These are phyloP conservation scores for Eupithecia subfuscata DNA, from an alignment of 2,888 invertebrate genomes.

Conservation along the genomic window DNA sequence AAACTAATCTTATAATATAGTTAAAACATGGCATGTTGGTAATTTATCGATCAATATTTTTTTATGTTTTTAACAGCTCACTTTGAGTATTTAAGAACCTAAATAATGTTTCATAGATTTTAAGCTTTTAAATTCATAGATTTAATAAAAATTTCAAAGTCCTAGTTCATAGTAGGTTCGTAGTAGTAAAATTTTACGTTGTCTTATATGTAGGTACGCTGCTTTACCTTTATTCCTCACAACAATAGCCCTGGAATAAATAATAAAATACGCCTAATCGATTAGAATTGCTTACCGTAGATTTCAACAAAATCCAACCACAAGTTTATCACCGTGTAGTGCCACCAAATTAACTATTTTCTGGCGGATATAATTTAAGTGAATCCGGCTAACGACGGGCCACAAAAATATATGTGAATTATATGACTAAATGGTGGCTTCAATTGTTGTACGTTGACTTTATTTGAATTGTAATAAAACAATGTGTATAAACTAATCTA, in stretches of 20 bases:
- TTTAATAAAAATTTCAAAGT: background rate
- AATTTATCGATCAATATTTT: no score
- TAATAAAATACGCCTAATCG: constrained; percentile 54
- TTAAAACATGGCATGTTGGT: no score
- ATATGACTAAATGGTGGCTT: background rate
- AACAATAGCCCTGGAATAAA: constrained; percentile 46
- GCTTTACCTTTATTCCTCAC: constrained; percentile 7
- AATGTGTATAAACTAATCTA: background rate
- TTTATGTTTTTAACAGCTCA: no score
- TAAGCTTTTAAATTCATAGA: no score
- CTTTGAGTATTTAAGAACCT: no score
- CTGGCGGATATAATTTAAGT: background rate
- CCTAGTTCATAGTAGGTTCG: no score
- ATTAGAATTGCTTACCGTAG: constrained; percentile 63
- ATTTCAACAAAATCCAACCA: constrained; percentile 42
- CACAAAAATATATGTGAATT: background rate
- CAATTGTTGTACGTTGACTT: background rate
- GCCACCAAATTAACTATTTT: background rate
- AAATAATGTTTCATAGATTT: no score
- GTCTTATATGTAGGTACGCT: background rate
- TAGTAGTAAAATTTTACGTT: background rate
- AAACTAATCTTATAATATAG: no score
- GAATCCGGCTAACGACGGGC: no score
- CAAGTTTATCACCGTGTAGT: constrained; percentile 7
- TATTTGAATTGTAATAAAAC: background rate